phyloP scores from a whole-genome alignment of 2,113 vertebrate species.

The Neodon shergylaensis region DNA sequence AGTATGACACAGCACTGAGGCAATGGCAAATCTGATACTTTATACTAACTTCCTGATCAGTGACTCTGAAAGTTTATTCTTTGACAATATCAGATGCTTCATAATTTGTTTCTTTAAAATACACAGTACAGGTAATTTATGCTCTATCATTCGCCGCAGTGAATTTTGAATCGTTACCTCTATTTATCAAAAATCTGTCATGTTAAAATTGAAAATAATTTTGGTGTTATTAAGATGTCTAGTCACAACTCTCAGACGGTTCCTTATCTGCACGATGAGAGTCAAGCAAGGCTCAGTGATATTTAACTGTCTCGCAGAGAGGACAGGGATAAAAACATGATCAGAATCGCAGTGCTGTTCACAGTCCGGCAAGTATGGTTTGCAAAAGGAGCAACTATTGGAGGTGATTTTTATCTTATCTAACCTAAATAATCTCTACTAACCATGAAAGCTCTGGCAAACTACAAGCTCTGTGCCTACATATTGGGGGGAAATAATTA shows the following conservation, averaged over 20 bases:
- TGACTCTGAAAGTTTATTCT: conserved; percentile 50
- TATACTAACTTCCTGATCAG: conserved; percentile 53
- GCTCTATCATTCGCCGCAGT: conserved; percentile 50
- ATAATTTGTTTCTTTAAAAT: conserved; percentile 64
- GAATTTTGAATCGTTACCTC: conserved; percentile 61
- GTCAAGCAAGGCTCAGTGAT: conserved; percentile 12
- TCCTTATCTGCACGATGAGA: conserved; percentile 1
- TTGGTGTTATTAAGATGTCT: conserved; percentile 62
- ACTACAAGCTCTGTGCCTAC: background rate
- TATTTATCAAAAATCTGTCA: conserved; percentile 64
- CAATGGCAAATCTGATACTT: conserved; percentile 54
- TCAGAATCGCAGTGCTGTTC: conserved; percentile 1
- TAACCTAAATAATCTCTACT: conserved; percentile 64
- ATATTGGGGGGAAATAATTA: conserved; percentile 16
- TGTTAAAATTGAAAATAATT: conserved; percentile 60
- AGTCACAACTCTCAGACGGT: conserved; percentile 54
- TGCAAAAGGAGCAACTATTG: conserved; percentile 13
- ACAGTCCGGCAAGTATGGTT: conserved; percentile 1
- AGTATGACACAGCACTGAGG: conserved; percentile 14
- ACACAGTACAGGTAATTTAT: conserved; percentile 59
- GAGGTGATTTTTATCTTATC: conserved; percentile 11
- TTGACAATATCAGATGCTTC: conserved; percentile 53
- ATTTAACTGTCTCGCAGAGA: background rate
- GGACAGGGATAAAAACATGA: background rate
- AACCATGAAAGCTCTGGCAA: conserved; percentile 35